These are phyloP conservation scores for Scolanthus callimorphus DNA, from an alignment of 92 coral and sea anemone species.

Conservation along the genomic window DNA sequence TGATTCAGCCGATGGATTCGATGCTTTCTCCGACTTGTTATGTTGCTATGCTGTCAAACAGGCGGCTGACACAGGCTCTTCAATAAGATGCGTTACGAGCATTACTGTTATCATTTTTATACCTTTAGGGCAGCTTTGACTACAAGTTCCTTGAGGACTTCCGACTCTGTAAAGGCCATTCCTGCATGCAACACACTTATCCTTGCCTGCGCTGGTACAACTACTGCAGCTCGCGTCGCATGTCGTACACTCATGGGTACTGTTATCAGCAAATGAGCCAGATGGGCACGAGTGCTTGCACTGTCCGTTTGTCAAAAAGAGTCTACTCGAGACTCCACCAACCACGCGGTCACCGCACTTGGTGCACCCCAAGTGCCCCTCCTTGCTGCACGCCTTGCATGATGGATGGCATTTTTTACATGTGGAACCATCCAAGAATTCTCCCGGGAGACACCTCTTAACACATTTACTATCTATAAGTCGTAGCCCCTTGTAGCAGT, in stretches of 20 bases:
- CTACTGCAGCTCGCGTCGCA: slow-evolving; percentile 72
- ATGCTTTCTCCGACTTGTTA: too few species aligned
- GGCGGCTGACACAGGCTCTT: too few species aligned
- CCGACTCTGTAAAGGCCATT: slow-evolving; percentile 59
- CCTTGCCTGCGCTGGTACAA: slow-evolving; percentile 55
- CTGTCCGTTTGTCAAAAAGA: slow-evolving; percentile 67
- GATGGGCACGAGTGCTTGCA: slow-evolving; percentile 79
- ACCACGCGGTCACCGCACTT: slow-evolving; percentile 51
- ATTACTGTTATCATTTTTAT: too few species aligned
- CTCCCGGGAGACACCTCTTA: slow-evolving; percentile 48
- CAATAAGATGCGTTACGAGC: too few species aligned
- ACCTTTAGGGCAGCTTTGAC: slow-evolving; percentile 80
- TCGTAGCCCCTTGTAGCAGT: slow-evolving; percentile 53
- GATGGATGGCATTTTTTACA: slow-evolving; percentile 88
- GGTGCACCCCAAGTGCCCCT: slow-evolving; percentile 68
- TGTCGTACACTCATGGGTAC: slow-evolving; percentile 50
- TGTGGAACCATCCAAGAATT: slow-evolving; percentile 44
- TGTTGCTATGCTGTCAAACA: too few species aligned
- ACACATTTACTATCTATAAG: slow-evolving; percentile 52
- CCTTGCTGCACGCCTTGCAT: slow-evolving; percentile 65
- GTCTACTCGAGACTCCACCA: slow-evolving; percentile 7
- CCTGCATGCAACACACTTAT: slow-evolving; percentile 69
- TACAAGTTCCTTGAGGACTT: slow-evolving; percentile 53
- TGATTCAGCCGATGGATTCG: too few species aligned
- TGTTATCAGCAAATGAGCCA: slow-evolving; percentile 60